These are phyloP conservation scores for Rhamnusium bicolor DNA, from an alignment of 2,888 invertebrate species.

Conservation along the genomic window DNA sequence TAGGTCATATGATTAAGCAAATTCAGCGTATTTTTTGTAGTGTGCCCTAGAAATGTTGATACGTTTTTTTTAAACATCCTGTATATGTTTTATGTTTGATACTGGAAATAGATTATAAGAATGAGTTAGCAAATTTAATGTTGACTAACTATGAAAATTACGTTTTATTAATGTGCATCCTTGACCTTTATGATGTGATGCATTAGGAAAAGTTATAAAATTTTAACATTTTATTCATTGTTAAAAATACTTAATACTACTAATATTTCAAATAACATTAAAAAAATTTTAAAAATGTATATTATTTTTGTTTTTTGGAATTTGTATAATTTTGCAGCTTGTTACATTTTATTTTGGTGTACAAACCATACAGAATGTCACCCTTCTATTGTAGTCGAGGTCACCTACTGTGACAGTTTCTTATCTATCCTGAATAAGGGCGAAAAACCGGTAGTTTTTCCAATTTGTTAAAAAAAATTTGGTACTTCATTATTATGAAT, in stretches of 20 bases:
- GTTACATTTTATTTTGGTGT: neutral
- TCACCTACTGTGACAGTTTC: neutral
- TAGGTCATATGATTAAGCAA: no score
- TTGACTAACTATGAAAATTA: no score
- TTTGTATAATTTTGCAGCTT: neutral
- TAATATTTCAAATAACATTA: neutral
- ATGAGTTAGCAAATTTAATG: no score
- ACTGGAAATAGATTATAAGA: no score
- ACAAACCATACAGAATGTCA: no score
- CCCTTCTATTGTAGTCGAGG: no score
- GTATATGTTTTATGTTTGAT: no score
- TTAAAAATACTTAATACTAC: neutral
- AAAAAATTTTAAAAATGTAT: neutral
- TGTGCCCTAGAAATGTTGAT: no score
- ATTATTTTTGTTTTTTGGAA: neutral
- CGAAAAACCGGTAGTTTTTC: neutral
- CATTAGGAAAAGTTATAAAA: neutral
- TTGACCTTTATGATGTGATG: neutral
- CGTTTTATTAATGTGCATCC: no score
- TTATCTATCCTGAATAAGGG: neutral
- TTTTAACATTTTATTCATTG: neutral
- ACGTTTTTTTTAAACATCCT: no score
- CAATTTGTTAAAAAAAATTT: constrained; percentile 3
- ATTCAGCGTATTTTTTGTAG: no score
- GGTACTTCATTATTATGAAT: constrained; percentile 21